Conservation (phyloP, 2,797 vertebrate species). For the Gephyroberyx darwinii region DNA sequence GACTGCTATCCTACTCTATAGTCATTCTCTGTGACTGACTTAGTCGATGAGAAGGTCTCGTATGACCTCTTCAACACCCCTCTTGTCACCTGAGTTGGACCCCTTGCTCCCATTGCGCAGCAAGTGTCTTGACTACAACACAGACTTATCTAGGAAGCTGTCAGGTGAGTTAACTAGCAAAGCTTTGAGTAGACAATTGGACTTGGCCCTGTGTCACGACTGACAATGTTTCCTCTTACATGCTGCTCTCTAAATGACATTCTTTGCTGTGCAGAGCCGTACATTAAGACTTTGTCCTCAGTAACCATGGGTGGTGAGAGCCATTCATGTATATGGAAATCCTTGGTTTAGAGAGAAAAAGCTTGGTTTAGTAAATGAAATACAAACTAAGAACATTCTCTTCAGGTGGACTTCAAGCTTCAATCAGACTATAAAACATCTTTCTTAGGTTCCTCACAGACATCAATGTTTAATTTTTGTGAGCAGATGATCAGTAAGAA, state of each 20-base stretch:
- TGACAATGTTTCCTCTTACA: slow-evolving; percentile 70
- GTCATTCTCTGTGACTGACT: slow-evolving; percentile 74
- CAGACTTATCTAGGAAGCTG: slow-evolving; percentile 80
- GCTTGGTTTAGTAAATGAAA: neutral
- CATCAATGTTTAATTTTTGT: neutral
- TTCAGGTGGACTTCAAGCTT: slow-evolving; percentile 5
- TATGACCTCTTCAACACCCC: slow-evolving; percentile 70
- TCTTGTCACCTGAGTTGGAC: slow-evolving; percentile 80
- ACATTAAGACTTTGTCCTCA: slow-evolving; percentile 57
- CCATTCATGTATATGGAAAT: slow-evolving; percentile 21
- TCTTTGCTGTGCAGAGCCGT: slow-evolving; percentile 60
- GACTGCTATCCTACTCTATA: slow-evolving; percentile 69
- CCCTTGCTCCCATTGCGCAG: slow-evolving; percentile 75
- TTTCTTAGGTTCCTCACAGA: neutral
- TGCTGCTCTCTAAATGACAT: slow-evolving; percentile 68
- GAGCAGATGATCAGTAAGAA: slow-evolving; percentile 19
- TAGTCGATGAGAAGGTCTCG: slow-evolving; percentile 71
- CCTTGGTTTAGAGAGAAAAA: neutral
- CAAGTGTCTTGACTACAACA: slow-evolving; percentile 75
- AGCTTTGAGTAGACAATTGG: slow-evolving; percentile 76
- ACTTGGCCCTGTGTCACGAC: slow-evolving; percentile 76
- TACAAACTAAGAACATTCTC: neutral
- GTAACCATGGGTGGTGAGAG: slow-evolving; percentile 49
- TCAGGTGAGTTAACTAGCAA: slow-evolving; percentile 79
- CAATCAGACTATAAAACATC: neutral